Percentiles rank a stretch among this genome's conserved stretches.
Conservation (phyloP, 2,113 vertebrate species). For the Microcebus lehilahytsara region DNA sequence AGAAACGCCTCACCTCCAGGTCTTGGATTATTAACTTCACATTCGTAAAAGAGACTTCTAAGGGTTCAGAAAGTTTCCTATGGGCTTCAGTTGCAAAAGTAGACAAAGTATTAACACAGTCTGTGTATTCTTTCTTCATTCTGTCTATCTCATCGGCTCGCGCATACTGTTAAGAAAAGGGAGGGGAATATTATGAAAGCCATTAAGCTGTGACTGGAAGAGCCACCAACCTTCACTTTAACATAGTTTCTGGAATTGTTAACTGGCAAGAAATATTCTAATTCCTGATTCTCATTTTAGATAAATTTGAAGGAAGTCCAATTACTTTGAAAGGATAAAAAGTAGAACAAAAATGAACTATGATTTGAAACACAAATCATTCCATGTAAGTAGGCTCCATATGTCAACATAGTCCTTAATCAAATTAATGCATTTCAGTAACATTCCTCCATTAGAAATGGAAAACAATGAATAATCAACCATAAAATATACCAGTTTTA, state of each 20-base stretch:
- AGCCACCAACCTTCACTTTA: background rate
- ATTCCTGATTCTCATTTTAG: slow-evolving; percentile 15
- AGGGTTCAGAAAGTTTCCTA: slow-evolving; percentile 85
- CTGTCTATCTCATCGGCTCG: slow-evolving; percentile 91
- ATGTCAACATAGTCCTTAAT: slow-evolving; percentile 24
- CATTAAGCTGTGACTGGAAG: background rate
- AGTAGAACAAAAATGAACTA: background rate
- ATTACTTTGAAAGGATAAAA: background rate
- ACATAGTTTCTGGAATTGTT: background rate
- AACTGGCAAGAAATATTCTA: background rate
- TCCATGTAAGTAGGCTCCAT: background rate
- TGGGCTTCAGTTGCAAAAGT: slow-evolving; percentile 90
- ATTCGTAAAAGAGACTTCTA: slow-evolving; percentile 92
- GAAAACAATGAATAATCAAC: background rate
- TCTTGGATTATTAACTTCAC: slow-evolving; percentile 91
- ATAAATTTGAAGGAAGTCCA: slow-evolving; percentile 33
- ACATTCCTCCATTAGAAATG: background rate
- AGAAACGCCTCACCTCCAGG: slow-evolving; percentile 87
- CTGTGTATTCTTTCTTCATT: slow-evolving; percentile 90
- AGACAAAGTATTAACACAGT: slow-evolving; percentile 85
- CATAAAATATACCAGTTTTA: background rate
- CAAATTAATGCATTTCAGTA: background rate
- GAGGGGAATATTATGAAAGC: background rate
- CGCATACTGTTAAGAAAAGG: slow-evolving; percentile 87
- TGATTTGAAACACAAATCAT: background rate